phyloP scores from a whole-genome alignment of 1,140 invertebrate species.

The Drosophila cardini region DNA sequence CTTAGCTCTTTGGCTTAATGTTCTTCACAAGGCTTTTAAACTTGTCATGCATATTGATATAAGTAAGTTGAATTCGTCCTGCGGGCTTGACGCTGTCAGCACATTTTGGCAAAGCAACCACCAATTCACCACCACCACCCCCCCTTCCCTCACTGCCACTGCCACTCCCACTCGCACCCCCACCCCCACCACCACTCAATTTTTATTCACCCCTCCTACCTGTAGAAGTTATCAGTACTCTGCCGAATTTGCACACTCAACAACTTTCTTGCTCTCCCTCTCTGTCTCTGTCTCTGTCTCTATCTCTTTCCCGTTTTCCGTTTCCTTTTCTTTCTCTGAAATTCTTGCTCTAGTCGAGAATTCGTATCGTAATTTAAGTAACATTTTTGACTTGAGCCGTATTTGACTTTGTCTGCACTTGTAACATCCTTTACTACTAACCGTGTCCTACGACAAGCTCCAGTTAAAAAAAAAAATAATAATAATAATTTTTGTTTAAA shows the following conservation, averaged over 20 bases:
- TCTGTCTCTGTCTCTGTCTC: background rate
- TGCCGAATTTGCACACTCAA: conserved; percentile 43
- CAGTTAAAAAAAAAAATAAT: background rate
- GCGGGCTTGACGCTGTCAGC: conserved; percentile 58
- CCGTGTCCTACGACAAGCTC: background rate
- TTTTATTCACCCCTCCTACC: no score
- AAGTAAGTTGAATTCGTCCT: conserved; percentile 61
- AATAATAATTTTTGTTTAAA: conserved; percentile 7
- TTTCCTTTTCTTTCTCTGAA: background rate
- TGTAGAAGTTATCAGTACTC: conserved; percentile 10
- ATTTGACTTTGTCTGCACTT: conserved; percentile 40
- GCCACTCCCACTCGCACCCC: background rate
- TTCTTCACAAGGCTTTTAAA: conserved; percentile 68
- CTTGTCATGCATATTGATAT: conserved; percentile 78
- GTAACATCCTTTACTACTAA: background rate
- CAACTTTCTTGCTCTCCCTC: conserved; percentile 16
- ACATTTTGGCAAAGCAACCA: conserved; percentile 26
- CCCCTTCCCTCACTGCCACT: no score
- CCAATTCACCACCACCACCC: background rate
- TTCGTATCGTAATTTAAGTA: conserved; percentile 42
- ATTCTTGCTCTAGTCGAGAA: conserved; percentile 2
- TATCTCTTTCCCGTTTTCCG: conserved; percentile 2
- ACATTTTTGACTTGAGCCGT: conserved; percentile 21
- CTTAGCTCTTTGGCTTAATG: conserved; percentile 43
- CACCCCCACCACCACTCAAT: background rate